Conservation (phyloP, 2,113 vertebrate genomes). For the Microcebus murinus region DNA sequence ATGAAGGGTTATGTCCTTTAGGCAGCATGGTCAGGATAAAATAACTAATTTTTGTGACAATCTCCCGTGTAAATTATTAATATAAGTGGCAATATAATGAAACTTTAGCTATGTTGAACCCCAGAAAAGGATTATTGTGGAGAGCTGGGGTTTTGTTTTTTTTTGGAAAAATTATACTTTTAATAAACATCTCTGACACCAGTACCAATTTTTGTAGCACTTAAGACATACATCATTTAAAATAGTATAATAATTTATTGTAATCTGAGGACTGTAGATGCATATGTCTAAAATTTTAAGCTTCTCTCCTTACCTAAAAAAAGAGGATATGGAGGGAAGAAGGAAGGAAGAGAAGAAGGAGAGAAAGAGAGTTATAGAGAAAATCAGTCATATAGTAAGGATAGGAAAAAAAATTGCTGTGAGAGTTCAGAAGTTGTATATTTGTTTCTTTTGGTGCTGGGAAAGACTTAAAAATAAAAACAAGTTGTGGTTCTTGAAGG, state of each 20-base stretch:
- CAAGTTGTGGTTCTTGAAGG: neutral
- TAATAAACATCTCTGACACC: neutral
- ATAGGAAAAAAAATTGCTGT: neutral
- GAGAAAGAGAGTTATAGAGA: neutral
- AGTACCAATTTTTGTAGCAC: neutral
- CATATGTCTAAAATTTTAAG: conserved; percentile 45
- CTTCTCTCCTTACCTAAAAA: neutral
- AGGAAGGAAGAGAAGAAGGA: neutral
- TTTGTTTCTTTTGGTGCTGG: conserved; percentile 15
- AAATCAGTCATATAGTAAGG: neutral
- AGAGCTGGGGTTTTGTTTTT: neutral
- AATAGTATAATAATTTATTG: neutral
- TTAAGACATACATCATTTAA: conserved; percentile 27
- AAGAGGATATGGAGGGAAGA: neutral
- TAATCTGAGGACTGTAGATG: neutral
- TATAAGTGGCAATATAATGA: neutral
- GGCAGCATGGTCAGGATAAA: conserved; percentile 32
- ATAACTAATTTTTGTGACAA: conserved; percentile 6
- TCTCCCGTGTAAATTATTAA: neutral
- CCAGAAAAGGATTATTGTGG: neutral
- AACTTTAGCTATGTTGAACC: neutral
- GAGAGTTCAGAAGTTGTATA: neutral
- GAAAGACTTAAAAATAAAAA: neutral
- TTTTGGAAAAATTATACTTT: conserved; percentile 23
- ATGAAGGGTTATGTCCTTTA: neutral